A percentile compares a stretch with the other conserved stretches of the same genome.
These are phyloP conservation scores for Camelus dromedarius DNA, from an alignment of 2,113 vertebrate genomes.

Conservation along the genomic window DNA sequence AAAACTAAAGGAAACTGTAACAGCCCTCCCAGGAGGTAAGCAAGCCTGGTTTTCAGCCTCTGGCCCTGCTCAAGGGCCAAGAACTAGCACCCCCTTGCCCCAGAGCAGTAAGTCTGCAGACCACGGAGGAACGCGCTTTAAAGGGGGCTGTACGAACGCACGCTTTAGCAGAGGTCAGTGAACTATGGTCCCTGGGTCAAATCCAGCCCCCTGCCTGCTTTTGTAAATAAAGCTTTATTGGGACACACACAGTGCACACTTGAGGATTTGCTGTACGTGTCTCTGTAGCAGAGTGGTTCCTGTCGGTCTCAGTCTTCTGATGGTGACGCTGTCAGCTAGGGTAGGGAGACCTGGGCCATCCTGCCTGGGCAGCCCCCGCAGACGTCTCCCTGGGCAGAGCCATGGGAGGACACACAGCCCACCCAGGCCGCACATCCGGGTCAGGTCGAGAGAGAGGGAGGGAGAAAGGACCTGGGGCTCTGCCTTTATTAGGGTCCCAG, in stretches of 20 bases:
- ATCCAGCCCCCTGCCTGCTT: too few species aligned
- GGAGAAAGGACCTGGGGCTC: neutral
- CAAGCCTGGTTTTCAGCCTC: neutral
- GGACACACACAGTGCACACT: neutral
- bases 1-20: neutral
- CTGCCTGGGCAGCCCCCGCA: neutral
- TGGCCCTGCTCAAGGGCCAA: neutral
- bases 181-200: too few species aligned
- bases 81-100: neutral
- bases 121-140: neutral
- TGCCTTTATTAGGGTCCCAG: neutral
- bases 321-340: neutral
- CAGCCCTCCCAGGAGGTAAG: neutral
- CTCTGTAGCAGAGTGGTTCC: neutral
- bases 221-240: too few species aligned
- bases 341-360: neutral
- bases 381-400: neutral
- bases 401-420: rapidly evolving
- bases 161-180: too few species aligned
- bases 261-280: neutral
- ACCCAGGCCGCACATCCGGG: neutral
- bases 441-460: neutral
- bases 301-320: neutral
- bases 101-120: neutral
- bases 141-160: neutral